Evolutionary conservation across 2,113 vertebrate species (phyloP), one percentile per base, ranked within the genome.

Genomic region (Poeciliopsis turrubarensis): DNA sequence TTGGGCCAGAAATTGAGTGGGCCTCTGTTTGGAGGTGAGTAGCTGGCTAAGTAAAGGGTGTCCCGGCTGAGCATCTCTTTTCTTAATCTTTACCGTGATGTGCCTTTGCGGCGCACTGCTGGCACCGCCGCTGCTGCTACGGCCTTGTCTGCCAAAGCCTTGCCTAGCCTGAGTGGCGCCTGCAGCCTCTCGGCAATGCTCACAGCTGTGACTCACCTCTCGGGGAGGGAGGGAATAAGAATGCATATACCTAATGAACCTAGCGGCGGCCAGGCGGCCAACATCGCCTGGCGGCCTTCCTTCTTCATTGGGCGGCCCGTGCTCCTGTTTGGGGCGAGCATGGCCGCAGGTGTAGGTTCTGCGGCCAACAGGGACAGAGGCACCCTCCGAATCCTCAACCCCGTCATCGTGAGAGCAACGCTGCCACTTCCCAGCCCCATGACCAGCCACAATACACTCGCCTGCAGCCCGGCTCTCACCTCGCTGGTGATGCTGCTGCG

Each of bases 401-500:
- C 83, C 87, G 80, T 82, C 89, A 90, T 93, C 86, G 82, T 85
- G 91, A 91, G 88, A 54, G 91, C 93, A 94, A 90, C 60, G 78
- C 68, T 86, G 74, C 91, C 91, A 90, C 68, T 90, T 91, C 87
- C 85, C 80, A 78, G 88, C 25, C 0, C 85, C 86, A 79, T 91
- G 82, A 82, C 87, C 91, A 86, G 85, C 79, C 79, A 89, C 86
- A 85, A 86, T 90, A 89, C 86, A 81, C 63, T 66, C 63, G 78
- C 84, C 85, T 85, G 84, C 44, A 79, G 92, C 89, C 90, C 88
- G 91, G 92, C 92, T 89, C 96, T 94, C 95, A 99, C 98, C 97
- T 97, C 97, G 97, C 94, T 96, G 96, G 93, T 96, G 96, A 91
- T 96, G 96, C 87, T 91, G 91, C 82, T 90, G 95, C 93, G 95